Evolutionary conservation across 2,113 vertebrate species (phyloP).

Genomic region (Triplophysa siluroides): DNA sequence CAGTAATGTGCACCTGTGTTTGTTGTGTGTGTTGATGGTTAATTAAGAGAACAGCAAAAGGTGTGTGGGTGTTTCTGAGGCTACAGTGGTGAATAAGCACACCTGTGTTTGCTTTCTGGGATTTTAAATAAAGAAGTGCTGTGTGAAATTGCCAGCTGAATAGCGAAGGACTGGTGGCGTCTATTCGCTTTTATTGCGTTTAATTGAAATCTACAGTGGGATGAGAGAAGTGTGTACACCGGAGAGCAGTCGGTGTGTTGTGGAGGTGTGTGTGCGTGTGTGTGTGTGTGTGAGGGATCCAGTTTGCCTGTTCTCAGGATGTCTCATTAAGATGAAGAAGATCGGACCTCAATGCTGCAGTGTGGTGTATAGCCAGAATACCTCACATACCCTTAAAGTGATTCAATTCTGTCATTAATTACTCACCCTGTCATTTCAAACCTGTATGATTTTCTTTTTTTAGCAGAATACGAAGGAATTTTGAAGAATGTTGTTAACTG

Average conservation of each 20-base stretch:
- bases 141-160: not conserved
- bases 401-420: not conserved
- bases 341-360: constrained; percentile 61
- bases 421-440: no score
- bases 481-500: not conserved
- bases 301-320: constrained; percentile 62
- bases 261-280: constrained; percentile 44
- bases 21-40: constrained; percentile 1
- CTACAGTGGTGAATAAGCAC: not conserved
- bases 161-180: not conserved
- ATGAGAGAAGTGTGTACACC: not conserved
- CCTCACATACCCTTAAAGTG: constrained; percentile 54
- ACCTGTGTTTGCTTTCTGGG: not conserved
- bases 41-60: constrained; percentile 18
- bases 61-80: constrained; percentile 31
- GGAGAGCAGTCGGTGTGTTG: constrained; percentile 29
- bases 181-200: not conserved
- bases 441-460: no score
- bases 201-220: not conserved
- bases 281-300: constrained; percentile 7
- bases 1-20: constrained; percentile 19
- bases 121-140: not conserved
- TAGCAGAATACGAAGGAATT: no score
- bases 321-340: constrained; percentile 67
- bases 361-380: constrained; percentile 61